phyloP scores from a whole-genome alignment of 1,140 invertebrate genomes.

The Dreissena polymorpha region DNA sequence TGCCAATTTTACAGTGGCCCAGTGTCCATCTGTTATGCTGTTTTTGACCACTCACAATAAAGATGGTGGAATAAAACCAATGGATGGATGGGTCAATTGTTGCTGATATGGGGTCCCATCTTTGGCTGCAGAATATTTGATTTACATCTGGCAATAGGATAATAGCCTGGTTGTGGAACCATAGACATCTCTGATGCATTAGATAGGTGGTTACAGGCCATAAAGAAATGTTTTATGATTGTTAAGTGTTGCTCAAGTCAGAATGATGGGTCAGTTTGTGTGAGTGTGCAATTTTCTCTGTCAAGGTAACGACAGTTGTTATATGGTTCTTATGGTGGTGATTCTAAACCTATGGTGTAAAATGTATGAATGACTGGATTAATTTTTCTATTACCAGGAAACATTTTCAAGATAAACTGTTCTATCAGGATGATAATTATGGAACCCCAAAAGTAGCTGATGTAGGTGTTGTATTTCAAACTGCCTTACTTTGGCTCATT shows the following conservation, averaged over 20 bases:
- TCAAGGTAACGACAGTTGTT: too few relatives aligned
- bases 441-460: too few relatives aligned
- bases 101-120: constrained; percentile 22
- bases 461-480: too few relatives aligned
- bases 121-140: constrained; percentile 9
- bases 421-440: too few relatives aligned
- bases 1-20: constrained; percentile 38
- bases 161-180: background rate
- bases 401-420: too few relatives aligned
- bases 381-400: too few relatives aligned
- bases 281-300: too few relatives aligned
- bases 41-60: constrained; percentile 8
- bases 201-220: constrained; percentile 39
- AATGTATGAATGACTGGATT: too few relatives aligned
- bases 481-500: too few relatives aligned
- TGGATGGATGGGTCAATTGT: constrained; percentile 44
- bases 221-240: constrained; percentile 28
- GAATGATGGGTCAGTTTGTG: too few relatives aligned
- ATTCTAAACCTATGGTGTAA: too few relatives aligned
- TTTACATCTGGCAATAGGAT: constrained; percentile 17
- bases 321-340: too few relatives aligned
- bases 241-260: background rate
- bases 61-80: constrained; percentile 13
- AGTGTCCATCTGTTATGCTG: constrained; percentile 31
- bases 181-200: constrained; percentile 43